phyloP scores from a whole-genome alignment of 2,113 vertebrate genomes.

The rabbit (Oryctolagus cuniculus) region mOryCun1.1 NC_091433.1:33338501-33339000 shows the following conservation, averaged over 20 bases:
- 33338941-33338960: too few relatives aligned
- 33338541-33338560: background rate
- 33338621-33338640: background rate
- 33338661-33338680: background rate
- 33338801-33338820: background rate
- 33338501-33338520: background rate
- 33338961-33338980: background rate
- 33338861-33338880: background rate
- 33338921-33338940: too few relatives aligned
- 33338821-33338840: background rate
- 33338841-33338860: background rate
- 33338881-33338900: background rate
- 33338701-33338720: background rate
- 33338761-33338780: background rate
- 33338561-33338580: background rate
- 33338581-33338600: background rate
- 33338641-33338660: background rate
- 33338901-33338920: background rate
- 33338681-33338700: background rate
- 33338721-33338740: background rate
- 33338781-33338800: background rate
- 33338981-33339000: too few relatives aligned
- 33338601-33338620: background rate
- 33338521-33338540: background rate
- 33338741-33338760: slow-evolving; percentile 10